These are phyloP conservation scores for Chrysemys picta DNA, from an alignment of 2,113 vertebrate genomes.

Conservation along the genomic window DNA sequence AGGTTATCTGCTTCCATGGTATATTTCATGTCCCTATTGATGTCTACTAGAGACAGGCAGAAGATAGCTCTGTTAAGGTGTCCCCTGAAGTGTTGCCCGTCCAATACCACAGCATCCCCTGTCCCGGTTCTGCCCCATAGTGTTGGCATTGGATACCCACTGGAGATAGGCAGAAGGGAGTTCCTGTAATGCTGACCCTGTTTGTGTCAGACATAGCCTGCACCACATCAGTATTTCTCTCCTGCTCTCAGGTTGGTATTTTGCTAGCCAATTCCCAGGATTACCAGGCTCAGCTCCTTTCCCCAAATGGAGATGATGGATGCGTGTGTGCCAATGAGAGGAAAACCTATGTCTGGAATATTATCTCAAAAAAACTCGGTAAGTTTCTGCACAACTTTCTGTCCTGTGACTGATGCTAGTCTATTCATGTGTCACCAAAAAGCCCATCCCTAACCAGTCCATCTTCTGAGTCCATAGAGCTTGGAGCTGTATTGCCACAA, in stretches of 20 bases:
- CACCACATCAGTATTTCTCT: background rate
- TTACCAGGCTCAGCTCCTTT: slow-evolving; percentile 51
- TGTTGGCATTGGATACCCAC: background rate
- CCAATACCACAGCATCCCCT: background rate
- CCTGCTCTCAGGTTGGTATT: slow-evolving; percentile 52
- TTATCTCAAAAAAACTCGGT: slow-evolving; percentile 54
- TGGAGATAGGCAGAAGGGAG: background rate
- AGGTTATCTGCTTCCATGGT: background rate
- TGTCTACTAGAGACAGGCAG: background rate
- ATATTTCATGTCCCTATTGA: background rate
- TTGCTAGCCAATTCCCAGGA: slow-evolving; percentile 20
- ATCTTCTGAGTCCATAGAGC: background rate
- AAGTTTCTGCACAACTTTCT: background rate
- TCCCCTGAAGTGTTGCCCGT: background rate
- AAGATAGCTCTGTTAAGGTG: background rate
- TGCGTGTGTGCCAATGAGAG: slow-evolving; percentile 63
- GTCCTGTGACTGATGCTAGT: background rate
- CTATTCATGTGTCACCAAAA: background rate
- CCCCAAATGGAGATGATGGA: background rate
- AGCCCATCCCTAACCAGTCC: background rate
- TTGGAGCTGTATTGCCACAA: background rate
- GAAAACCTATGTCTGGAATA: slow-evolving; percentile 62
- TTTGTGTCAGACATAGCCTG: background rate
- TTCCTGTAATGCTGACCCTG: accelerated
- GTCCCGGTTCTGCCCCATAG: background rate